Evolutionary conservation across 2,797 vertebrate genomes (phyloP), one percentile per base, ranked within the genome.

Genomic region (Danionella dracula): DNA sequence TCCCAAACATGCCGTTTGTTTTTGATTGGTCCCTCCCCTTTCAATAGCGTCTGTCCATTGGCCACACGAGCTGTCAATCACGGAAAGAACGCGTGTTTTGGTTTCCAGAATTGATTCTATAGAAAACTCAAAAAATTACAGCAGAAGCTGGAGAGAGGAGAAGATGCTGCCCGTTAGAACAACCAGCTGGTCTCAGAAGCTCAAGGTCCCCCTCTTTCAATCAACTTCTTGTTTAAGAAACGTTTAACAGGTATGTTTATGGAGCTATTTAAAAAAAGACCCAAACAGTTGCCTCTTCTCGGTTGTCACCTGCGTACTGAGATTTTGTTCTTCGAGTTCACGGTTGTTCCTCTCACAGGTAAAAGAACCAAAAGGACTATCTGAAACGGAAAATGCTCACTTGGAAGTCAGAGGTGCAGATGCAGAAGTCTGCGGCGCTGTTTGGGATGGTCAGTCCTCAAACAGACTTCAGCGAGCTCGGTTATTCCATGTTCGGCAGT

Each of bases 401-500:
- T 19, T 81, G 80, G 62, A 81, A 77, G 72, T 77, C 75, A 46
- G 79, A 79, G 70, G 66, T 77, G 74, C 78, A 84, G 35, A 87
- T 87, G 86, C 89, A 87, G 74, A 80, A 86, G 68, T 82, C 82
- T 61, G 72, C 87, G 17, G 71, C 87, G 65, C 78, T 84, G 66
- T 79, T 86, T 81, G 89, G 83, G 81, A 89, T 90, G 90, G 81
- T 90, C 70, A 87, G 88, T 72, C 87, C 86, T 78, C 89, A 85
- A 71, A 35, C 83, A 15, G 88, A 89, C 80, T 86, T 90, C 68
- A 27, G 81, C 69, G 82, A 86, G 61, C 34, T 89, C 77, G 75
- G 85, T 32, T 81, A 84, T 86, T 85, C 87, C 74, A 82, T 85
- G 80, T 89, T 82, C 82, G 77, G 83, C 72, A 57, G 78, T 75